Conservation (phyloP, 2,113 vertebrate genomes). For the Lamprotornis superbus region DNA sequence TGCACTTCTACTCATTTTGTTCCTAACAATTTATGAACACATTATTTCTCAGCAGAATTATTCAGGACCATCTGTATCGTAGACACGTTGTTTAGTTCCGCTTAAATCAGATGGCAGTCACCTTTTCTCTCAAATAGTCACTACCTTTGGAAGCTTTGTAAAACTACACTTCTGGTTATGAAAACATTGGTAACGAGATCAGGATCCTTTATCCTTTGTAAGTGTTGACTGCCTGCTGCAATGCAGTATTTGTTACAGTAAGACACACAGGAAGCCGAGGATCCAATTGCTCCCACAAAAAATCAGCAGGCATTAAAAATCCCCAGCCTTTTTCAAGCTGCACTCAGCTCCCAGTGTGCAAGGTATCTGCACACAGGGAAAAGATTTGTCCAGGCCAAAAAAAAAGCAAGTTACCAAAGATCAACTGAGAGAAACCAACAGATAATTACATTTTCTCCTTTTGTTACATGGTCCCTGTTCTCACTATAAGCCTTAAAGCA, state of each 20-base stretch:
- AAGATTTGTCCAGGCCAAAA: not conserved
- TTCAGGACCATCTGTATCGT: not conserved
- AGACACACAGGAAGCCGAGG: not conserved
- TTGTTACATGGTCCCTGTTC: not conserved
- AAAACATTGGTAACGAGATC: not conserved
- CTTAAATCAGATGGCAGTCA: not conserved
- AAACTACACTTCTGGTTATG: not conserved
- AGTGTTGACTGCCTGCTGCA: not conserved
- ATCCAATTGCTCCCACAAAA: not conserved
- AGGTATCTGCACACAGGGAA: not conserved
- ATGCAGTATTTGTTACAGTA: not conserved
- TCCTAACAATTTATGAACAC: not conserved
- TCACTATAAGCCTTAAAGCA: not conserved
- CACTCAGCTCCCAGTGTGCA: not conserved
- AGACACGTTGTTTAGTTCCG: not conserved
- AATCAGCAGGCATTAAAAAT: not conserved
- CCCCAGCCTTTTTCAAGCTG: not conserved
- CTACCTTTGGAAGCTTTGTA: not conserved
- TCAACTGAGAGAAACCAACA: not conserved
- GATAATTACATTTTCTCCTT: not conserved
- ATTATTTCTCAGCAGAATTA: not conserved
- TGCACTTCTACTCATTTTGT: not conserved
- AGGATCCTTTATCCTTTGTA: not conserved
- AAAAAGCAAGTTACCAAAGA: not conserved
- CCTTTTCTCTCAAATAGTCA: not conserved